phyloP scores from a whole-genome alignment of 2,113 vertebrate species.

The Cnemophilus loriae region DNA sequence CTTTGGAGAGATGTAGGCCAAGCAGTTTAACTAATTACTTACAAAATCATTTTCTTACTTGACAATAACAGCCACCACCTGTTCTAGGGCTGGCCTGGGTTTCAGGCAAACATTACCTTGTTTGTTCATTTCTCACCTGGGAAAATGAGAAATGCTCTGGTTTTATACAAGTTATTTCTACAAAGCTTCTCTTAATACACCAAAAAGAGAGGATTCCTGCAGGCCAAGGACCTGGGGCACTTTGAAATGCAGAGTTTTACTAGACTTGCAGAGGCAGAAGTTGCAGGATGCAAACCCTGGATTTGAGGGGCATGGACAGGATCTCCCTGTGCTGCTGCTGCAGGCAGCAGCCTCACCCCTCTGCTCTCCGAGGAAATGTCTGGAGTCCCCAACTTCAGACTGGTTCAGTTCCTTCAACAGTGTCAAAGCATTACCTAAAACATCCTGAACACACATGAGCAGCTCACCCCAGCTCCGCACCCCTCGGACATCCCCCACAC shows the following conservation, averaged over 20 bases:
- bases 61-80: constrained; percentile 16
- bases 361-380: background rate
- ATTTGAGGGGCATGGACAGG: background rate
- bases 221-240: background rate
- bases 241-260: background rate
- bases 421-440: background rate
- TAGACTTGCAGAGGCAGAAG: background rate
- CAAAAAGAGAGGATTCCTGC: background rate
- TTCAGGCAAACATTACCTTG: background rate
- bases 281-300: background rate
- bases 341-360: background rate
- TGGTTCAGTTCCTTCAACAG: background rate
- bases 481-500: rapidly evolving
- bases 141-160: background rate
- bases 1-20: background rate
- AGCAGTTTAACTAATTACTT: constrained; percentile 4
- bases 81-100: background rate
- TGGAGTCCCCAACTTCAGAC: too few species aligned
- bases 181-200: background rate
- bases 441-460: background rate
- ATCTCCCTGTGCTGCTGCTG: background rate
- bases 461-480: background rate
- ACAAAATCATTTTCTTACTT: background rate
- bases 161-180: background rate
- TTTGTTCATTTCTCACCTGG: background rate